Evolutionary conservation across 2,888 invertebrate species (phyloP).

Genomic region (Tenthredo mesomela): DNA sequence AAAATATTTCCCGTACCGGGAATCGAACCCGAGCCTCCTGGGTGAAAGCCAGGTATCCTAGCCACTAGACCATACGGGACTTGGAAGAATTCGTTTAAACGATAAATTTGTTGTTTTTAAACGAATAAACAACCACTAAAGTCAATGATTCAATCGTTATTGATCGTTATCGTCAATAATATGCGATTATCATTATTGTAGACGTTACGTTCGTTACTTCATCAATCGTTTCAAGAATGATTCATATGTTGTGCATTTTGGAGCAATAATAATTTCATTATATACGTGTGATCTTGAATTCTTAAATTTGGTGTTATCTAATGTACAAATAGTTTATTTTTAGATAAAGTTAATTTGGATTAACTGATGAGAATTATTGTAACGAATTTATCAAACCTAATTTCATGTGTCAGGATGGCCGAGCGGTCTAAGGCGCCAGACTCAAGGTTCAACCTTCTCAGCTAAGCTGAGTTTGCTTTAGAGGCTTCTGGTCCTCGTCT

Average conservation of each 20-base stretch:
- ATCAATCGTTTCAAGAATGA: background rate
- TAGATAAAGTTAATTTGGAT: background rate
- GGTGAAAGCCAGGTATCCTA: conserved; percentile 83
- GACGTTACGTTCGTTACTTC: background rate
- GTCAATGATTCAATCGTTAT: background rate
- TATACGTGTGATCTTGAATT: background rate
- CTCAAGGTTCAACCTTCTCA: conserved; percentile 79
- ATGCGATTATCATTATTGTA: background rate
- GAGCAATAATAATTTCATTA: background rate
- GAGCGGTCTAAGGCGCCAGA: conserved; percentile 83
- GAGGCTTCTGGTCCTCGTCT: conserved; percentile 79
- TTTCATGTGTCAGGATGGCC: conserved; percentile 80
- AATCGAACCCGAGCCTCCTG: conserved; percentile 84
- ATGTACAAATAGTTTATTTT: background rate
- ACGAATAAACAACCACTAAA: background rate
- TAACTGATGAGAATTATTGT: background rate
- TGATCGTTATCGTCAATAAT: background rate
- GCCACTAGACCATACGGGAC: conserved; percentile 83
- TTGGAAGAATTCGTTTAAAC: background rate
- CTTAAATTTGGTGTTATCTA: background rate
- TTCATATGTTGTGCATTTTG: background rate
- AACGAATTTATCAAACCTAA: background rate
- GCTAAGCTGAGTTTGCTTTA: conserved; percentile 61
- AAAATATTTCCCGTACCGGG: conserved; percentile 81
- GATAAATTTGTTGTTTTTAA: background rate